Evolutionary conservation across 2,113 vertebrate genomes (phyloP).

Genomic region (Callithrix jacchus): DNA sequence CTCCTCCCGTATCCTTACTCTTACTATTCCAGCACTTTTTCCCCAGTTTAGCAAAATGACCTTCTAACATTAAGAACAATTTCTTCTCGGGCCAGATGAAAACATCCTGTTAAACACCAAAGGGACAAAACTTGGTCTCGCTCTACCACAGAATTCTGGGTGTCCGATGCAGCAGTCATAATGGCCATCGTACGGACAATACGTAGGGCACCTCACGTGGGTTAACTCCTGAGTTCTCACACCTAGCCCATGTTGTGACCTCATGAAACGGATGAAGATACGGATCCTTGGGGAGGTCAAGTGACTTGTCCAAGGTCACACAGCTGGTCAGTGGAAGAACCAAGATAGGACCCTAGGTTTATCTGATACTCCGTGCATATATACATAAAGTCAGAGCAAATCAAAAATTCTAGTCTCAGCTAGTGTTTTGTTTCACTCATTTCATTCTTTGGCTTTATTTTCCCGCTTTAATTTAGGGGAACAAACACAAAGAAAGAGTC

Average conservation of each 20-base stretch:
- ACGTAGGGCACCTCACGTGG: neutral
- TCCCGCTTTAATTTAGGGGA: neutral
- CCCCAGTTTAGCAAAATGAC: neutral
- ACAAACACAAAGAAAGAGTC: neutral
- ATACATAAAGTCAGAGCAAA: neutral
- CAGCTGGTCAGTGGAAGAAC: neutral
- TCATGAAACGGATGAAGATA: neutral
- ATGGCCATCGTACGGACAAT: neutral
- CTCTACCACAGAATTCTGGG: neutral
- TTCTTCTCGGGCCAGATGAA: neutral
- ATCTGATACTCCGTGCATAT: neutral
- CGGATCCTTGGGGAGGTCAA: neutral
- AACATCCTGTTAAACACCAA: neutral
- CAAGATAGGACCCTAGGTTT: neutral
- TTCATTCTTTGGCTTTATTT: neutral
- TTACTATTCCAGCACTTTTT: neutral
- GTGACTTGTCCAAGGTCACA: neutral
- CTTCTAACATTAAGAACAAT: constrained; percentile 37
- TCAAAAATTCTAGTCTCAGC: neutral
- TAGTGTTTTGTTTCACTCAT: neutral
- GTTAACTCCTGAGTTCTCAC: neutral
- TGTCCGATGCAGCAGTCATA: neutral
- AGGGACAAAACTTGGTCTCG: neutral
- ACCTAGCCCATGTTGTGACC: too few species aligned
- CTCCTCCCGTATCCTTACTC: neutral